A percentile compares a stretch with the other conserved stretches of the same genome.
phyloP scores from a whole-genome alignment of 2,797 vertebrate species.

The Pangasius krempfi region DNA sequence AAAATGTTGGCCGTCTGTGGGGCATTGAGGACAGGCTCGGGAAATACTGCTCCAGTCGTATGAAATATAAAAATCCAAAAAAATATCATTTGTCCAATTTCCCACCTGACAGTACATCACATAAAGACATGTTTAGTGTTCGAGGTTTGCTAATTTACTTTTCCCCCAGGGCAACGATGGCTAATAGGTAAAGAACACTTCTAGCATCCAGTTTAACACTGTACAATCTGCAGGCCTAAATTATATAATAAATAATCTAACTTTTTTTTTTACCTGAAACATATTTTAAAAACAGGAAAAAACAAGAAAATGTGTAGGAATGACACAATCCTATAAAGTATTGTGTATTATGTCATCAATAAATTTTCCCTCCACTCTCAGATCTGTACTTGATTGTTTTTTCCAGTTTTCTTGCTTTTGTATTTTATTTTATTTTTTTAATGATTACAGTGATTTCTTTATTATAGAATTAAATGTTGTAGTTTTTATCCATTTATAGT shows the following conservation, averaged over 20 bases:
- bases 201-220: not conserved
- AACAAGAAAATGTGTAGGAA: not conserved
- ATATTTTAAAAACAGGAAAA: not conserved
- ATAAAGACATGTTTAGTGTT: not conserved
- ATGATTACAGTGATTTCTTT: not conserved
- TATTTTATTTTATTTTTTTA: too few species aligned
- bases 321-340: not conserved
- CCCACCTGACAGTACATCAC: not conserved
- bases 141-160: not conserved
- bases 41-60: not conserved
- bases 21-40: not conserved
- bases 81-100: not conserved
- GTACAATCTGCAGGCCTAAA: not conserved
- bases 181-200: not conserved
- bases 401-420: not conserved
- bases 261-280: not conserved
- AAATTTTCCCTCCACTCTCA: not conserved
- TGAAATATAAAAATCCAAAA: not conserved
- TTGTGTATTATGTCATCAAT: not conserved
- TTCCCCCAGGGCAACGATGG: not conserved
- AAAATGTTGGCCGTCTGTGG: not conserved
- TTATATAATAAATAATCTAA: not conserved
- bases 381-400: not conserved
- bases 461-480: not conserved
- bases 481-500: not conserved